Percentiles rank a stretch among this genome's conserved stretches.
These are phyloP conservation scores for Bovichtus variegatus DNA, from an alignment of 2,797 vertebrate species.

Conservation along the genomic window DNA sequence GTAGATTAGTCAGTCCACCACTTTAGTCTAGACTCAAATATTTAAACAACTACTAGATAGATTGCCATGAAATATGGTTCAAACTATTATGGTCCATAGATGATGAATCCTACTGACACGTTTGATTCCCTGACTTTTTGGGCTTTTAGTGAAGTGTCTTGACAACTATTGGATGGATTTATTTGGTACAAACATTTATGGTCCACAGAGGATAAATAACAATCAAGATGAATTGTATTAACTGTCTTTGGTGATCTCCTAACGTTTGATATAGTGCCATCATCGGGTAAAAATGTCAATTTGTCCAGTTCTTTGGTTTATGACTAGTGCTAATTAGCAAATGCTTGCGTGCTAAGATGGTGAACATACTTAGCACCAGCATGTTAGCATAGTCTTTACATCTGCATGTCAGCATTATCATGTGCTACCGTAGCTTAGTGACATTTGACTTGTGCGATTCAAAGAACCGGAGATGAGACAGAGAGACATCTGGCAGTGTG, in stretches of 20 bases:
- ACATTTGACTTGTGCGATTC: neutral
- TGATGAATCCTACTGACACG: neutral
- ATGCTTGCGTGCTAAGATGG: neutral
- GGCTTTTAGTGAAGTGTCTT: neutral
- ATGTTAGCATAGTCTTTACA: neutral
- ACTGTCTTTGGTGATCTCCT: neutral
- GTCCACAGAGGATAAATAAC: neutral
- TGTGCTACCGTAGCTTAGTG: neutral
- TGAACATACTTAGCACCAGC: neutral
- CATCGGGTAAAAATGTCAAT: neutral
- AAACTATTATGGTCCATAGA: neutral
- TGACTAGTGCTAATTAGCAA: neutral
- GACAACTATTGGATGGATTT: neutral
- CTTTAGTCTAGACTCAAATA: slow-evolving; percentile 2
- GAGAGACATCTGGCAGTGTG: neutral
- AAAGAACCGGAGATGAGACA: neutral
- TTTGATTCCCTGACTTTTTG: neutral
- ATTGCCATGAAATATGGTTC: neutral
- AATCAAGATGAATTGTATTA: neutral
- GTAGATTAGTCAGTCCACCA: neutral
- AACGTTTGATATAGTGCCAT: neutral
- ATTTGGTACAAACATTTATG: neutral
- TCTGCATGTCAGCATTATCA: neutral
- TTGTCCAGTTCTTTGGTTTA: neutral
- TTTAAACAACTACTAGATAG: neutral